Evolutionary conservation across 2,888 invertebrate genomes (phyloP), one percentile per base, ranked within the genome.

Genomic region (Chymomyza amoena): DNA sequence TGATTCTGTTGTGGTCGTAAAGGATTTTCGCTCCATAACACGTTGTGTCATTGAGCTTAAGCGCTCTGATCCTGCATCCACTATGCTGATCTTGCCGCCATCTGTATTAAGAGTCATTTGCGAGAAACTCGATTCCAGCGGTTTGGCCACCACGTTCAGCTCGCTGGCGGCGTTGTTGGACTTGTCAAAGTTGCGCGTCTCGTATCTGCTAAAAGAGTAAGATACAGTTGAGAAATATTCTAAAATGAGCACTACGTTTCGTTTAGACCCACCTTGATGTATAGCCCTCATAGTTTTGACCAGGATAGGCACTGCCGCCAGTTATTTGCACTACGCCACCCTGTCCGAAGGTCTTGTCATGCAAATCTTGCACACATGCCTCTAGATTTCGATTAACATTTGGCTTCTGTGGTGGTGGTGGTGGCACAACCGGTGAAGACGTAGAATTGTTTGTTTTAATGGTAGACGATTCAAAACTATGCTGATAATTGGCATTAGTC

Each of bases 231-330:
- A 68, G 63, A 16, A 9, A 18, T 7, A 52, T 45, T 4, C 0
- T 1, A 32, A 32, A 32, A 9, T 9, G 7, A 32, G 7, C 1
- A 13, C 13, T 13, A 45, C 3, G 2, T 15, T 25, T 4, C 25
- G 25, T 10, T 45, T 45, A 1, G 3, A 10, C 93, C 93, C 77
- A 94, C 94, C 94, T 94, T 65, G 94, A 94, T 15, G 94, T 94
- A 84, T 94, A 95, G 65, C 94, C 94, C 84, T 95, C 94, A 84
- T 95, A 95, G 76, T 92, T 94, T 78, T 90, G 90, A 36, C 90
- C 90, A 32, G 91, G 90, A 80, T 90, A 90, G 45, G 88, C 84
- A 67, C 68, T 79, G 65, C 83, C 83, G 9, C 79, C 72, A 28
- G 90, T 90, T 45, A 90, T 77, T 67, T 90, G 89, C 32, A 90